Evolutionary conservation across 2,113 vertebrate genomes (phyloP), one percentile per base, ranked within the genome.

Genomic region (Turnix velox): DNA sequence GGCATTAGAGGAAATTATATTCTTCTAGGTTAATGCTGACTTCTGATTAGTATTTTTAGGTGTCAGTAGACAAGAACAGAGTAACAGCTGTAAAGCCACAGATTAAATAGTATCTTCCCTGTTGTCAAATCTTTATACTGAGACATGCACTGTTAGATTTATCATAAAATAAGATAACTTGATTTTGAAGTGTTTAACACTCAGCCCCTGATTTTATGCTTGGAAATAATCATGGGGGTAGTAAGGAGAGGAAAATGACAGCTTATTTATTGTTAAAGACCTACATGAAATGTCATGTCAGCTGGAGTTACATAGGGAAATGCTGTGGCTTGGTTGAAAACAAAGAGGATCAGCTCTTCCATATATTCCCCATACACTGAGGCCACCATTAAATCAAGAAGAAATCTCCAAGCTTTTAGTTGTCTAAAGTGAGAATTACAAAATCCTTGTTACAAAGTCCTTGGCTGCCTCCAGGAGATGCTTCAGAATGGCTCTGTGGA

Each of bases 41-140:
- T 90, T 69, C 52, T 82, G 91, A 85, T 83, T 76, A 59, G 92
- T 95, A 67, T 79, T 82, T 89, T 46, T 61, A 69, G 84, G 42
- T 69, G 46, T n/a, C 71, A 81, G 27, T 73, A 82, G 42, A 69
- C n/a, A 78, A 83, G 51, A 87, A 59, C 45, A 39, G 59, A 68
- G 22, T 48, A 93, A 69, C 89, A 93, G 37, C 87, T 93, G 74
- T 69, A 73, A 66, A 80, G 42, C 57, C 81, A 82, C 62, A 79
- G 81, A 88, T 80, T 15, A 73, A 84, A 65, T 40, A 49, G 37
- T 59, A 58, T n/a, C 46, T 76, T 91, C 46, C 43, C 49, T 30
- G 9, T 77, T 76, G 68, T 76, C 43, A 5, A 18, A 23, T 73
- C 90, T 72, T 80, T 82, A 5, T 66, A 8, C 58, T 23, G 71